A percentile compares a stretch with the other conserved stretches of the same genome.
Conservation (phyloP, 2,797 vertebrate species). For the Esox lucius region DNA sequence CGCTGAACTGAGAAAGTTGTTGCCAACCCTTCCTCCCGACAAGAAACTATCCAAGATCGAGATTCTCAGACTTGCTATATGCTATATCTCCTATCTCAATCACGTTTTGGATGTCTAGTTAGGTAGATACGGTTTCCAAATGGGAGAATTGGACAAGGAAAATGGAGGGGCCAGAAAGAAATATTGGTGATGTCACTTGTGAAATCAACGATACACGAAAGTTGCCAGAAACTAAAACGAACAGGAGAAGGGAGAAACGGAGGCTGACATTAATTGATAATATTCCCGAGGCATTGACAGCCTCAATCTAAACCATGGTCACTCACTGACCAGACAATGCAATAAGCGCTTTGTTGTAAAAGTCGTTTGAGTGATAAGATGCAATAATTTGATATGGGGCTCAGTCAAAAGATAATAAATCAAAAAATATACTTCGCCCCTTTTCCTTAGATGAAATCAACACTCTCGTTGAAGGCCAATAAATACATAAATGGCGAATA, state of each 20-base stretch:
- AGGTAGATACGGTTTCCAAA: neutral
- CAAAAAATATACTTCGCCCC: neutral
- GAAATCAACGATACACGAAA: constrained; percentile 30
- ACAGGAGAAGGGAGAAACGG: constrained; percentile 63
- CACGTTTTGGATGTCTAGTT: constrained; percentile 86
- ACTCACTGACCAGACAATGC: constrained; percentile 33
- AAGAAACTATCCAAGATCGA: constrained; percentile 92
- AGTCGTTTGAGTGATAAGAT: constrained; percentile 40
- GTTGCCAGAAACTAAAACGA: neutral
- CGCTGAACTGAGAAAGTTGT: constrained; percentile 84
- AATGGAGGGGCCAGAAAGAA: constrained; percentile 8
- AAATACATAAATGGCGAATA: neutral
- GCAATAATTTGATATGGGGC: constrained; percentile 50
- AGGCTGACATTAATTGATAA: neutral
- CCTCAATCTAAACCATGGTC: constrained; percentile 7
- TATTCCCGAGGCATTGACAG: constrained; percentile 5
- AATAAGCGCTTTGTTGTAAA: constrained; percentile 19
- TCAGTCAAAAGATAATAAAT: constrained; percentile 1
- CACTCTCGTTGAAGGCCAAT: constrained; percentile 21
- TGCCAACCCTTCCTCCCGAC: constrained; percentile 87
- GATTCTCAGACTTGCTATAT: constrained; percentile 89
- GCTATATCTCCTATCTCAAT: constrained; percentile 92
- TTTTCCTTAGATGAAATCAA: neutral
- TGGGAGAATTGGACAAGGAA: neutral
- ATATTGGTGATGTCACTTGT: constrained; percentile 8